Base-by-base conservation (phyloP, 2,888 invertebrate genomes). In the Homarus gammarus region DNA sequence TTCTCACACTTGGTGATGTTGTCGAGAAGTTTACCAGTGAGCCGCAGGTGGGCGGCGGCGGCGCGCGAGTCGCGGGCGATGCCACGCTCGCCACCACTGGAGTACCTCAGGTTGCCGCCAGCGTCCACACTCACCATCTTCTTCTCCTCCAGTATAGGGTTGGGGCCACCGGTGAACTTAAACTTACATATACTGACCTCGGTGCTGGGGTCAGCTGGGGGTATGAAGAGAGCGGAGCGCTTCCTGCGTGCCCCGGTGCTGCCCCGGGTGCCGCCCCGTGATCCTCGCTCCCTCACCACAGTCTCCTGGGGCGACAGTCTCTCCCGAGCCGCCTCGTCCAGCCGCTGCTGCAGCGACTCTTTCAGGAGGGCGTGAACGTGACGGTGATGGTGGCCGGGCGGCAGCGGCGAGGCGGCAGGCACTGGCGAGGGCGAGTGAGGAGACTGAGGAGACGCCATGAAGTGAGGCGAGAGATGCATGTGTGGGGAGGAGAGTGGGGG, bases 91-190 rank as follows among this genome's bases (percentile, higher is more conserved):
- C 87, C 89, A 33, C 91, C 88, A 38, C 81, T 90, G 82, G 85
- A 98, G 93, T 97, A 98, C 40, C 97, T 95, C 92, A 98, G 97
- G 93, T 97, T 97, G 0, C 98, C 98, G 0, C 97, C 97, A 0
- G 97, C 96, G 93, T 98, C 98, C 0, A 98, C 97, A 0, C 97
- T 97, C 0, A 98, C 95, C 96, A 97, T 97, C 94, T 98, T 98
- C 94, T 98, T 98, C 93, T 98, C 98, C 93, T 98, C 97, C 78
- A 98, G 93, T 89, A 96, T 96, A 0, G 98, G 98, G 92, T 97
- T 97, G 0, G 97, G 97, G 0, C 98, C 98, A 0, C 98, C 98
- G 0, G 97, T 98, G 93, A 98, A 98, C 93, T 98, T 98, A 93
- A 98, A 98, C 94, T 98, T 98, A 93, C 98, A 98, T 93, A 98